Evolutionary conservation across 2,113 vertebrate species (phyloP).

Genomic region (Merops nubicus): DNA sequence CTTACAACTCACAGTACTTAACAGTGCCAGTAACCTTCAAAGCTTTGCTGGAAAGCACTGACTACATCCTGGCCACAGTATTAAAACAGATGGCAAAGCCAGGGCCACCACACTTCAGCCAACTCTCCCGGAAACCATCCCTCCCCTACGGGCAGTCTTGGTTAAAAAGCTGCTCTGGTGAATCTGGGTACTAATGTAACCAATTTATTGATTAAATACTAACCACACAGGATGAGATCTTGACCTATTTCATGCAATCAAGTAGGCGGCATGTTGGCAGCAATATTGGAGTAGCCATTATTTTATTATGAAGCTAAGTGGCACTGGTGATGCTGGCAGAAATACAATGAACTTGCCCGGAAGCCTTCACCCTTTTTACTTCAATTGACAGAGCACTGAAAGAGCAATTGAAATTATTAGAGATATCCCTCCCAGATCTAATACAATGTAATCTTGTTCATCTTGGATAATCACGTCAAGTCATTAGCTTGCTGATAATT

Average conservation of each 20-base stretch:
- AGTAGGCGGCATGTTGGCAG: not conserved
- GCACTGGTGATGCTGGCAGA: not conserved
- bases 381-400: not conserved
- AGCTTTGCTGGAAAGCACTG: not conserved
- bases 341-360: not conserved
- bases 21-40: not conserved
- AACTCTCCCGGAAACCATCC: not conserved
- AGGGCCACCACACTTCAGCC: not conserved
- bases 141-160: not conserved
- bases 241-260: not conserved
- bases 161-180: not conserved
- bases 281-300: not conserved
- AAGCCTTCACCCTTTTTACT: not conserved
- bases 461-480: not conserved
- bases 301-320: not conserved
- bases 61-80: fast-evolving
- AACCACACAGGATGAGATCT: not conserved
- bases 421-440: not conserved
- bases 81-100: not conserved
- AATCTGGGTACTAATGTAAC: not conserved
- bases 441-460: not conserved
- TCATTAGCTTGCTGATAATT: not conserved
- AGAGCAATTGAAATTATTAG: not conserved
- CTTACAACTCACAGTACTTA: fast-evolving
- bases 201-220: not conserved